phyloP scores from a whole-genome alignment of 2,797 vertebrate genomes.

The Spheniscus humboldti region DNA sequence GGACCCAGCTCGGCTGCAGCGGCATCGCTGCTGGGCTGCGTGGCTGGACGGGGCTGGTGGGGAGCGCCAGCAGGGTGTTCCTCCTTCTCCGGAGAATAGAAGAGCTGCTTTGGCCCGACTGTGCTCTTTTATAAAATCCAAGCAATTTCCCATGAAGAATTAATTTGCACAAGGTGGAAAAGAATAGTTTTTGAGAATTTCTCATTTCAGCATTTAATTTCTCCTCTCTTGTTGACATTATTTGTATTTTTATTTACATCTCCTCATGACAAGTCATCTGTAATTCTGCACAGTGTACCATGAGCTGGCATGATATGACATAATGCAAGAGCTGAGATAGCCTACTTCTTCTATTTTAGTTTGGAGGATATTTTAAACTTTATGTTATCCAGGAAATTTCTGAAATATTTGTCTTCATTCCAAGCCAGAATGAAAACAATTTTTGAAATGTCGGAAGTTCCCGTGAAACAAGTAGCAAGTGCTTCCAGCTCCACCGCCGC shows the following conservation, averaged over 20 bases:
- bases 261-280: neutral
- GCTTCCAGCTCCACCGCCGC: neutral
- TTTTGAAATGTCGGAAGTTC: slow-evolving; percentile 44
- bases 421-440: slow-evolving; percentile 57
- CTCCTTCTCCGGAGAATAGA: neutral
- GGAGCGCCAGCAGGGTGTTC: neutral
- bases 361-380: slow-evolving; percentile 38
- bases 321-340: slow-evolving; percentile 27
- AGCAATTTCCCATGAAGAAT: neutral
- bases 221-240: neutral
- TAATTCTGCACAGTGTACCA: neutral
- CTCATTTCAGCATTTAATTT: neutral
- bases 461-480: slow-evolving; percentile 16
- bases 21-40: neutral
- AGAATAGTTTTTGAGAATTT: neutral
- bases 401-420: slow-evolving; percentile 55
- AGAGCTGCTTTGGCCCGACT: neutral
- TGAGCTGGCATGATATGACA: slow-evolving; percentile 40
- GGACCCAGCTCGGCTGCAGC: neutral
- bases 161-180: neutral
- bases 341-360: neutral
- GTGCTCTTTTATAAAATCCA: neutral
- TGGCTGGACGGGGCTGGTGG: neutral
- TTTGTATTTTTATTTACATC: slow-evolving; percentile 18
- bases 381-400: slow-evolving; percentile 59